phyloP scores from a whole-genome alignment of 2,797 vertebrate species.

The Pantherophis alleghaniensis region DNA sequence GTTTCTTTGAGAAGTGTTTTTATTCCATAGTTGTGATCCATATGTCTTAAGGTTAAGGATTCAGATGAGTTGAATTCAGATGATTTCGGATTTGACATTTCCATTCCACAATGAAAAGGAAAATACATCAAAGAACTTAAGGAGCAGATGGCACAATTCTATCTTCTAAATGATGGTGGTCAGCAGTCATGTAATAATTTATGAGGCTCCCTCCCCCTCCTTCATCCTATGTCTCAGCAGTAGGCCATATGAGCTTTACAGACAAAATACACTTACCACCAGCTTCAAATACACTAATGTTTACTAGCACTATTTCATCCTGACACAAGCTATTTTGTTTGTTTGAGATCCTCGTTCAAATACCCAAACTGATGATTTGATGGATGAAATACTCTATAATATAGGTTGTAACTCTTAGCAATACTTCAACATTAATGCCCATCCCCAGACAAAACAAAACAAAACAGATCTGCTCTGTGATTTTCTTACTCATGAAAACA shows the following conservation, averaged over 20 bases:
- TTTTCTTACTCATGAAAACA: constrained; percentile 44
- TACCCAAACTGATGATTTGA: constrained; percentile 72
- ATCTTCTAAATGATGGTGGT: constrained; percentile 56
- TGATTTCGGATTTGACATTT: constrained; percentile 57
- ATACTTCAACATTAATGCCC: constrained; percentile 55
- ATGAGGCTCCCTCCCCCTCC: constrained; percentile 59
- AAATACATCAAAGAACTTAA: constrained; percentile 58
- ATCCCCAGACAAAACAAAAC: constrained; percentile 46
- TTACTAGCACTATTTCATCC: constrained; percentile 69
- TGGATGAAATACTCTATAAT: constrained; percentile 72
- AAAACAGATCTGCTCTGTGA: constrained; percentile 39
- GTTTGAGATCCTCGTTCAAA: constrained; percentile 67
- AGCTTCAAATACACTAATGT: constrained; percentile 64
- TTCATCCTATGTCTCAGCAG: constrained; percentile 62
- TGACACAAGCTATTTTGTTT: constrained; percentile 69
- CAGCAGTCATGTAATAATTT: constrained; percentile 68
- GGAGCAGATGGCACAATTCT: constrained; percentile 69
- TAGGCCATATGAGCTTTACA: constrained; percentile 70
- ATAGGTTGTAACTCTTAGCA: constrained; percentile 67
- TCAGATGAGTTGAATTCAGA: constrained; percentile 18
- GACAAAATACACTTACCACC: constrained; percentile 70
- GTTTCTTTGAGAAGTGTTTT: background rate
- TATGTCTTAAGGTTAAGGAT: background rate
- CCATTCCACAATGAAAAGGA: constrained; percentile 54
- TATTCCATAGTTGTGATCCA: background rate